Percentiles rank a stretch among this genome's conserved stretches.
Conservation (phyloP, 2,888 invertebrate species). For the Crioceris asparagi region DNA sequence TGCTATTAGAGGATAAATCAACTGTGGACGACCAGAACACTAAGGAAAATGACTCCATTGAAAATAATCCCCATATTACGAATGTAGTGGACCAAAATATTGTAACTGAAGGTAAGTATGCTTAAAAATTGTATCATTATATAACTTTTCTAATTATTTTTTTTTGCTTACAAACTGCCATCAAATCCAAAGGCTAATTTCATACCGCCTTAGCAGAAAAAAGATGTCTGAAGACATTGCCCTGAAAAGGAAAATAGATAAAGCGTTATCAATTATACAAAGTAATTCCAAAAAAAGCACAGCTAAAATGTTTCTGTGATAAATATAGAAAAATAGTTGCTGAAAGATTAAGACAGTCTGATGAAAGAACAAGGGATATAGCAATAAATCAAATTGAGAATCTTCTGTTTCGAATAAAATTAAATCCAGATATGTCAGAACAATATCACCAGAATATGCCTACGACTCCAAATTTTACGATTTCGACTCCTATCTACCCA, state of each 20-base stretch:
- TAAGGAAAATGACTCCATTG: not conserved
- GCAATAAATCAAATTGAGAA: conserved; percentile 5
- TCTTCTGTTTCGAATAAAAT: conserved; percentile 4
- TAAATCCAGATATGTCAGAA: not conserved
- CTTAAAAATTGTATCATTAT: no score
- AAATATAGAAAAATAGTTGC: conserved; percentile 5
- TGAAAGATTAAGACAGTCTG: conserved; percentile 4
- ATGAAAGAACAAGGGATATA: conserved; percentile 6
- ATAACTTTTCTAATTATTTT: no score
- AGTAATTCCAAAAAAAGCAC: conserved; percentile 2
- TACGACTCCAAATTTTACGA: conserved; percentile 2
- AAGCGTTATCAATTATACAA: conserved; percentile 3
- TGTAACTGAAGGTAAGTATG: not conserved
- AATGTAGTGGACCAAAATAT: not conserved
- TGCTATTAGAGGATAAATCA: not conserved
- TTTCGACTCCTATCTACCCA: not conserved
- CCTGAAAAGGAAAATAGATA: not conserved
- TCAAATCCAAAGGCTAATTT: no score
- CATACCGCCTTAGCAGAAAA: no score
- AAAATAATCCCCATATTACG: not conserved
- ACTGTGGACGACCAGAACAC: not conserved
- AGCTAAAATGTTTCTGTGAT: conserved; percentile 3
- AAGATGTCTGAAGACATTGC: not conserved
- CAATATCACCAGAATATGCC: not conserved
- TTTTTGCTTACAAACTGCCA: no score